A percentile compares a stretch with the other conserved stretches of the same genome.
phyloP scores from a whole-genome alignment of 1,140 invertebrate genomes.

The Achroia grisella region DNA sequence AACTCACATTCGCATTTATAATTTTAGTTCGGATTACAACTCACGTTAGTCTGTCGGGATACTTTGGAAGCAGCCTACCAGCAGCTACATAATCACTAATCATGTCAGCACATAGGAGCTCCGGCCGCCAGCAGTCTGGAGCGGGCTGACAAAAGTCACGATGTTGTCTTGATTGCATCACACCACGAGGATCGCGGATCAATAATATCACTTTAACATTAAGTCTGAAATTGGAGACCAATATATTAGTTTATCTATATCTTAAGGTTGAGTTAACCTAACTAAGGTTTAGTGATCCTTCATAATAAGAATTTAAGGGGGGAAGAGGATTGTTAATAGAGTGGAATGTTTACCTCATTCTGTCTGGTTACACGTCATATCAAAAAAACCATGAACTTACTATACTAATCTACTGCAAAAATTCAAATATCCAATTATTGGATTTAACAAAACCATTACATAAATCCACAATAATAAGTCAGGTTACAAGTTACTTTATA shows the following conservation, averaged over 20 bases:
- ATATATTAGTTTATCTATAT: neutral
- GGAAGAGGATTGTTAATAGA: too few species aligned
- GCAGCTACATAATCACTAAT: slow-evolving; percentile 87
- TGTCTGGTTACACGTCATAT: too few species aligned
- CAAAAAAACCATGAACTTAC: too few species aligned
- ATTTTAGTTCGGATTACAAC: too few species aligned
- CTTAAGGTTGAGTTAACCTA: neutral
- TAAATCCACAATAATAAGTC: too few species aligned
- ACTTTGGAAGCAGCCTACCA: slow-evolving; percentile 77
- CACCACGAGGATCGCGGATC: slow-evolving; percentile 89
- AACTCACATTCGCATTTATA: too few species aligned
- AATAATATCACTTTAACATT: slow-evolving; percentile 85
- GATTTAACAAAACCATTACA: too few species aligned
- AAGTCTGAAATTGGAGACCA: slow-evolving; percentile 70
- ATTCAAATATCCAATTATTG: too few species aligned
- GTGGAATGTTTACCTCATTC: too few species aligned
- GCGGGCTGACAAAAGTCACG: slow-evolving; percentile 88
- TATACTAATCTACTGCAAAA: too few species aligned
- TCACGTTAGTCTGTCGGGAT: slow-evolving; percentile 83
- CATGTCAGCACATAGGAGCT: slow-evolving; percentile 86
- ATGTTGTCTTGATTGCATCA: slow-evolving; percentile 88
- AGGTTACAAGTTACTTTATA: too few species aligned
- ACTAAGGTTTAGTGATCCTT: neutral
- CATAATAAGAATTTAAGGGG: too few species aligned
- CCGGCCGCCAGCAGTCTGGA: slow-evolving; percentile 86